Base-by-base conservation (phyloP, 2,888 invertebrate genomes). In the Clunio marinus region DNA sequence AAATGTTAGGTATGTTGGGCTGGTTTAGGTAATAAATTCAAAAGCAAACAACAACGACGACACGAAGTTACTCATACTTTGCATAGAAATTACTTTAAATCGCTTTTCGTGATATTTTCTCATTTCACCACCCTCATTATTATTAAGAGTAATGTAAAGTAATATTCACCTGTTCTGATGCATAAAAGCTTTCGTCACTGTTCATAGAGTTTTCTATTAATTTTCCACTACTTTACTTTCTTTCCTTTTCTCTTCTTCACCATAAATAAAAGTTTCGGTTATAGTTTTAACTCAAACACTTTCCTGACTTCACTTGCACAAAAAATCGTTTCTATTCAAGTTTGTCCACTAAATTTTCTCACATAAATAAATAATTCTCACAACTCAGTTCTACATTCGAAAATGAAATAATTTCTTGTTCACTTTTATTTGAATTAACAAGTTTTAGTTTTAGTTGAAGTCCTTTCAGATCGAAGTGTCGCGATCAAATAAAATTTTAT, bases 51-150 rank as follows among this genome's bases (percentile, higher is more conserved):
- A 8, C 32, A 8, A 32, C 62, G 62, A 62, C 62, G 41, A 62
- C 62, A 62, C 25, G 62, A 62, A 41, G 62, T 37, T 22, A 41
- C 41, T 59, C 32, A 59, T 59, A 32, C 24, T 32, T 20, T 35
- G 59, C 59, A 59, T 59, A 28, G 32, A 59, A 59, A 59, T 59
- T 59, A 17, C 32, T 59, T 59, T 59, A 59, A 59, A 59, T 59
- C 20, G 20, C 59, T 32, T 20, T 25, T 20, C n/a, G 13, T 27
- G 25, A 57, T 57, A 15, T 22, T 41, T 22, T 8, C 8, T 46
- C 1, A 10, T 46, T 22, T 46, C 10, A 17, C 20, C 7, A 17
- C 46, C 7, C 20, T 46, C 46, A 46, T 10, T 46, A 15, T 46
- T 22, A 32, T 35, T 35, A 8, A 35, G 13, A 35, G 7, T 45